phyloP scores from a whole-genome alignment of 2,797 vertebrate species.

The Onychomys torridus region DNA sequence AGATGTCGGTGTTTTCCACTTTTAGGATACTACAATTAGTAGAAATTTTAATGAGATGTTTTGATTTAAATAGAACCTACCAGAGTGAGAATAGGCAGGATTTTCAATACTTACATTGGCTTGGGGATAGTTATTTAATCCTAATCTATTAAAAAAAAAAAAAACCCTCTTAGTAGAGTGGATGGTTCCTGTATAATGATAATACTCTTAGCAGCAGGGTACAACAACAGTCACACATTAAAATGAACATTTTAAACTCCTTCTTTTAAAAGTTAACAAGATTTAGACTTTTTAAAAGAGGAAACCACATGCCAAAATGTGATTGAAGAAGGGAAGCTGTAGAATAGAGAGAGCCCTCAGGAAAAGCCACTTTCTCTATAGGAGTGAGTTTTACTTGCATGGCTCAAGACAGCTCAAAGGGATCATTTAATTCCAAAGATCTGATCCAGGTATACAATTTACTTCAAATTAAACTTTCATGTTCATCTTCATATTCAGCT shows the following conservation, averaged over 20 bases:
- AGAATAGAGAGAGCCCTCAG: background rate
- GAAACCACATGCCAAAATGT: background rate
- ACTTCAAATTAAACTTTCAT: background rate
- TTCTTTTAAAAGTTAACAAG: background rate
- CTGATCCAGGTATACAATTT: background rate
- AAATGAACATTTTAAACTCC: constrained; percentile 11
- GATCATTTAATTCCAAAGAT: background rate
- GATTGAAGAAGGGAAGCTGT: background rate
- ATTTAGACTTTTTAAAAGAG: background rate
- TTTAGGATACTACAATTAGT: background rate
- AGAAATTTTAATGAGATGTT: constrained; percentile 1
- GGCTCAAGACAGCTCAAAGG: background rate
- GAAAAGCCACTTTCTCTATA: background rate
- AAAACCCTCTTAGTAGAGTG: background rate
- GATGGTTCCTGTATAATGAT: background rate
- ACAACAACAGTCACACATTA: background rate
- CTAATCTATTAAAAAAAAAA: background rate
- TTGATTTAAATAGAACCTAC: background rate
- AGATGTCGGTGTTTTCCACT: background rate
- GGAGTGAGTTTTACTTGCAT: background rate
- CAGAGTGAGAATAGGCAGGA: background rate
- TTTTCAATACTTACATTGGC: background rate
- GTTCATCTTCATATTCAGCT: background rate
- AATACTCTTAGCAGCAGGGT: background rate
- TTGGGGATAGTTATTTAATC: background rate